Evolutionary conservation across 2,888 invertebrate species (phyloP), one percentile per base, ranked within the genome.

Genomic region (Clivina fossor): DNA sequence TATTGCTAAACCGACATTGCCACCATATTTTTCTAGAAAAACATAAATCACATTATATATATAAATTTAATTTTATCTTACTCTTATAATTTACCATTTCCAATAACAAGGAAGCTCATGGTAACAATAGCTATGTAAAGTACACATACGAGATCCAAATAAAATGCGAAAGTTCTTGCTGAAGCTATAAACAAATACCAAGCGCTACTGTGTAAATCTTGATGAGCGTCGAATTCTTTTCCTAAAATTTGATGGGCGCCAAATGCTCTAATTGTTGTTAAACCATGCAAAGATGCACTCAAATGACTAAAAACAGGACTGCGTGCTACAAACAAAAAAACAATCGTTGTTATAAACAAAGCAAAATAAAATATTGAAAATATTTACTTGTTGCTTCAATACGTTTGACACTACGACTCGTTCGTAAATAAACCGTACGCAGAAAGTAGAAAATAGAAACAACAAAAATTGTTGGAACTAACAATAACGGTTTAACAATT

Each of bases 31-130:
- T 4, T 74, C 78, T 78, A 68, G 1, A 67, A 67, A 15, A 7
- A 24, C 5, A 24, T 7, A 7, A 7, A 24, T 24, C 9, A 9
- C 4, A 24, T 7, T 9, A 24, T 24, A 7, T 24, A 7, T 24
- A 24, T 24, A 7, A 7, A 24, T 24, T 24, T 24, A 24, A 7
- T 24, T n/a, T n/a, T n/a, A n/a, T n/a, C n/a, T n/a, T n/a, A n/a
- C n/a, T n/a, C 4, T 24, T 24, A 24, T 24, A 24, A 24, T 24
- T 60, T 77, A 78, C 79, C 77, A 69, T 76, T 78, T 28, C 82
- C 80, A 46, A 87, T 76, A 0, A 90, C 71, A 50, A 96, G 82
- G 73, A 93, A 92, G 66, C 90, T 90, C 65, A 93, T 77, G 0
- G 94, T 91, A 0, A 96, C 93, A 35, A 90, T 72, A 0, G 78